These are phyloP conservation scores for Cerastoderma edule DNA, from an alignment of 2,888 invertebrate species.

Conservation along the genomic window DNA sequence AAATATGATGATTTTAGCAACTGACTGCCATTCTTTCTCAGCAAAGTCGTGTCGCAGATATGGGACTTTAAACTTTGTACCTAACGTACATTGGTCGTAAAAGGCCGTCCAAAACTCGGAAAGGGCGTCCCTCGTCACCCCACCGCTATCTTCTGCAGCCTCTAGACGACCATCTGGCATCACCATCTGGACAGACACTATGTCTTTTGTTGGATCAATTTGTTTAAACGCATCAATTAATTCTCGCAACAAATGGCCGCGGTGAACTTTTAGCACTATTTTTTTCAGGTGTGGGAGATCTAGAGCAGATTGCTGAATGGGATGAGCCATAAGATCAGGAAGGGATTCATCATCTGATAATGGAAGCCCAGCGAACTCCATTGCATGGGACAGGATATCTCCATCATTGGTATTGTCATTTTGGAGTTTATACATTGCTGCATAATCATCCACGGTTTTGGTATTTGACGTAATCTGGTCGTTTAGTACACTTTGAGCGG, in stretches of 20 bases:
- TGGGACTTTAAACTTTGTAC: slow-evolving; percentile 39
- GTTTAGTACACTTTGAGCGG: too few species aligned
- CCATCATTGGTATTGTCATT: not conserved
- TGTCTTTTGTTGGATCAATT: slow-evolving; percentile 21
- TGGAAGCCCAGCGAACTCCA: too few species aligned
- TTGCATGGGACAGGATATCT: too few species aligned
- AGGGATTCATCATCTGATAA: slow-evolving; percentile 20
- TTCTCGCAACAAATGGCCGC: slow-evolving; percentile 36
- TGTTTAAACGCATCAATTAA: slow-evolving; percentile 27
- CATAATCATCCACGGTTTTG: too few species aligned
- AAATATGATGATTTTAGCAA: slow-evolving; percentile 48
- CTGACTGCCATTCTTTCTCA: slow-evolving; percentile 50
- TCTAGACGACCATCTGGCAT: slow-evolving; percentile 49
- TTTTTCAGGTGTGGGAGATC: slow-evolving; percentile 9
- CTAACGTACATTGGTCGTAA: slow-evolving; percentile 40
- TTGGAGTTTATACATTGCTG: too few species aligned
- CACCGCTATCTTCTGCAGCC: slow-evolving; percentile 45
- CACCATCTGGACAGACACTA: slow-evolving; percentile 36
- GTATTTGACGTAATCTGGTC: too few species aligned
- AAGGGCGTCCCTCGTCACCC: slow-evolving; percentile 44
- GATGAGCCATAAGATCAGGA: slow-evolving; percentile 8
- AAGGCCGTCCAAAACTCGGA: slow-evolving; percentile 49
- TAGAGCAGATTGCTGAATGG: slow-evolving; percentile 1
- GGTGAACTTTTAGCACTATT: slow-evolving; percentile 28
- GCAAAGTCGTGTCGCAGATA: slow-evolving; percentile 52